phyloP scores from a whole-genome alignment of 1,140 invertebrate species.

The Pachyrhynchus sulphureomaculatus region DNA sequence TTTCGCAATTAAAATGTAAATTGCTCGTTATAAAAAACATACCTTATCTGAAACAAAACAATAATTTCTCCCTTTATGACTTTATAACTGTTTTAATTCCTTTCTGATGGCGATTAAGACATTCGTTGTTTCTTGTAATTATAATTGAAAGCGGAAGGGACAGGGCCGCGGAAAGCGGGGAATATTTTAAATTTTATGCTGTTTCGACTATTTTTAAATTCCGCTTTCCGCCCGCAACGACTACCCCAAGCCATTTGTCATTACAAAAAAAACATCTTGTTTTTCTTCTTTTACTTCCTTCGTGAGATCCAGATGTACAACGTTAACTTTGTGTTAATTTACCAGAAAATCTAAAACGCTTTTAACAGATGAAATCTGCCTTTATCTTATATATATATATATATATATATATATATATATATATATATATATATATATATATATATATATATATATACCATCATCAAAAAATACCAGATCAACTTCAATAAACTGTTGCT shows the following conservation, averaged over 20 bases:
- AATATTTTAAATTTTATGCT: conserved; percentile 38
- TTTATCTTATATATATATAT: too few species aligned
- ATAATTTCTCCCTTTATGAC: conserved; percentile 40
- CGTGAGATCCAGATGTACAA: conserved; percentile 35
- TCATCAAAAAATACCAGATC: too few species aligned
- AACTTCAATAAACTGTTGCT: too few species aligned
- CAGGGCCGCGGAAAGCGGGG: conserved; percentile 17
- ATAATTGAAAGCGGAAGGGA: conserved; percentile 28
- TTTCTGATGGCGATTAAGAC: conserved; percentile 41
- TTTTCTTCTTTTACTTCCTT: conserved; percentile 30
- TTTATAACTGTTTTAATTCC: conserved; percentile 42
- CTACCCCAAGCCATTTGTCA: conserved; percentile 41
- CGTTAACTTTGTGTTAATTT: conserved; percentile 33
- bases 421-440: too few species aligned
- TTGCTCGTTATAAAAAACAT: conserved; percentile 39
- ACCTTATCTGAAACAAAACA: conserved; percentile 35
- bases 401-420: too few species aligned
- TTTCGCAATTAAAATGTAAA: conserved; percentile 41
- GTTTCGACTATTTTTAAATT: conserved; percentile 40
- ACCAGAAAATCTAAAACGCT: conserved; percentile 16
- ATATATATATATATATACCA: too few species aligned
- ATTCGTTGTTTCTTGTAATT: conserved; percentile 39
- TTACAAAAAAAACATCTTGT: conserved; percentile 35
- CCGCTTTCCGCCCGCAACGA: conserved; percentile 24
- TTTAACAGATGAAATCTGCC: too few species aligned